Evolutionary conservation across 2,797 vertebrate genomes (phyloP).

Genomic region (Xiphorhynchus erythropygius): DNA sequence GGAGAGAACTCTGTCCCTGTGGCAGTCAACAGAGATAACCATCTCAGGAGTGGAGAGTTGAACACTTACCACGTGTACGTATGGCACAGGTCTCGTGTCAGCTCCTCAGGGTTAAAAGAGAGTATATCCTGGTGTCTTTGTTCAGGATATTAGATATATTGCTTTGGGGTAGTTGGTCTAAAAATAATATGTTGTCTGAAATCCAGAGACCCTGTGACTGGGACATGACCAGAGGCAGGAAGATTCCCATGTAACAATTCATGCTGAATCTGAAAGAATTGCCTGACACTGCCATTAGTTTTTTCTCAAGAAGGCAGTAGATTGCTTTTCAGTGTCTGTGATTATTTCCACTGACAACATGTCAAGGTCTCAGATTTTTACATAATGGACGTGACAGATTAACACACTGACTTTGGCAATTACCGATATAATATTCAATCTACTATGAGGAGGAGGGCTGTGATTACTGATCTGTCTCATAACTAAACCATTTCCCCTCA

Average conservation of each 20-base stretch:
- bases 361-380: neutral
- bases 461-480: neutral
- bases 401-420: neutral
- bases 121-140: neutral
- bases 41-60: neutral
- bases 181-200: neutral
- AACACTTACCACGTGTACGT: neutral
- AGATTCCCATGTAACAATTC: neutral
- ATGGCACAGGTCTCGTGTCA: neutral
- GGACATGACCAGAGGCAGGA: neutral
- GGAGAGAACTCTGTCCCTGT: neutral
- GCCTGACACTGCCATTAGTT: neutral
- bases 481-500: neutral
- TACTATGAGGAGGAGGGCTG: neutral
- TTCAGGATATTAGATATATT: neutral
- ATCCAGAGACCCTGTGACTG: neutral
- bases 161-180: neutral
- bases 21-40: neutral
- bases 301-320: neutral
- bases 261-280: neutral
- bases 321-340: neutral
- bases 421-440: neutral
- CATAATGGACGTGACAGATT: neutral
- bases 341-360: neutral
- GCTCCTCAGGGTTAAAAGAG: neutral